These are phyloP conservation scores for Schizopygopsis pylzovi DNA, from an alignment of 2,797 vertebrate genomes.

Conservation along the genomic window DNA sequence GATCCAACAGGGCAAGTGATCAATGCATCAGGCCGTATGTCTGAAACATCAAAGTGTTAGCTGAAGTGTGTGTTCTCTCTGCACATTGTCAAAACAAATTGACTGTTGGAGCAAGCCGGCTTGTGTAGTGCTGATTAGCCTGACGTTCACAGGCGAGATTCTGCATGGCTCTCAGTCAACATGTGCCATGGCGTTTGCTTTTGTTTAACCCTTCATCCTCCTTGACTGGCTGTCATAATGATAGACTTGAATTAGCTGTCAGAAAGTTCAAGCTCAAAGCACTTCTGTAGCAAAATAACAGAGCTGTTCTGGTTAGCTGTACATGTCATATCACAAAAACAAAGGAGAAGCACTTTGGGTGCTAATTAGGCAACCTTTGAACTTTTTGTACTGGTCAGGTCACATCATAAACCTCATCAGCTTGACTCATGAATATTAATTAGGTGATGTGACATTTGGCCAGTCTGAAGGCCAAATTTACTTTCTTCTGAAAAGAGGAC, in stretches of 20 bases:
- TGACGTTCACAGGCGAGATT: slow-evolving; percentile 44
- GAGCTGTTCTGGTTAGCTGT: slow-evolving; percentile 8
- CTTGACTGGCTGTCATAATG: slow-evolving; percentile 17
- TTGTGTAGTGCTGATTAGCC: slow-evolving; percentile 56
- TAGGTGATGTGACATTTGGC: neutral
- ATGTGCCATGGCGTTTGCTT: slow-evolving; percentile 43
- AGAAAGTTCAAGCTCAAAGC: neutral
- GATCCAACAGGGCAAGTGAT: slow-evolving; percentile 48
- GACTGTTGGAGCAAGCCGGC: slow-evolving; percentile 39
- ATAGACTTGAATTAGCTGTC: slow-evolving; percentile 16
- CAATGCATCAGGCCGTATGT: slow-evolving; percentile 35
- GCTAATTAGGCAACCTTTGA: slow-evolving; percentile 17
- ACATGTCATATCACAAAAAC: neutral
- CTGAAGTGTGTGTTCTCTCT: slow-evolving; percentile 43
- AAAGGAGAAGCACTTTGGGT: neutral
- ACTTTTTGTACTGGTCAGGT: slow-evolving; percentile 11
- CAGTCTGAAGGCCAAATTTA: neutral
- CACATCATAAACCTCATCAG: slow-evolving; percentile 14
- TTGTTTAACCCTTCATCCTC: slow-evolving; percentile 42
- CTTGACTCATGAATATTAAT: slow-evolving; percentile 33
- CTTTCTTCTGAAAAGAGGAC: too few relatives aligned
- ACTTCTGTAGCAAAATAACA: neutral
- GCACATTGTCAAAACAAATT: slow-evolving; percentile 55
- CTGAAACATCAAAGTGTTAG: slow-evolving; percentile 57
- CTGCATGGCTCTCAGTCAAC: slow-evolving; percentile 44